phyloP scores from a whole-genome alignment of 2,797 vertebrate species.

The Hemibagrus guttatus region DNA sequence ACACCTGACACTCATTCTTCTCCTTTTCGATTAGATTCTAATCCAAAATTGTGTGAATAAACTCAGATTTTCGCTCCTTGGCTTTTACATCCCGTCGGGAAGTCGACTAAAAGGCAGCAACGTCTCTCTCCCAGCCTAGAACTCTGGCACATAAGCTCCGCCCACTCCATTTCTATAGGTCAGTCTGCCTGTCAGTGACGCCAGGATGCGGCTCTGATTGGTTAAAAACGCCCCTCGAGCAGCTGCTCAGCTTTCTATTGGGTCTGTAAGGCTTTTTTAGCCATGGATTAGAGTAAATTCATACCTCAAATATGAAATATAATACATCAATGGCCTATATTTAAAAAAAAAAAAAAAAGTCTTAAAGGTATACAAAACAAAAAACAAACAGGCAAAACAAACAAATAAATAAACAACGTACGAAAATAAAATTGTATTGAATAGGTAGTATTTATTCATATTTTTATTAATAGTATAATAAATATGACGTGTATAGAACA shows the following conservation, averaged over 20 bases:
- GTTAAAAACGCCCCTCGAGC: conserved; percentile 47
- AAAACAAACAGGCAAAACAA: neutral
- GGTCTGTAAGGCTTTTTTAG: neutral
- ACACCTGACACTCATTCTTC: neutral
- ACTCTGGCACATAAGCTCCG: conserved; percentile 50
- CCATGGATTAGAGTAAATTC: conserved; percentile 6
- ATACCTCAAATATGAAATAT: conserved; percentile 23
- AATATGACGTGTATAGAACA: neutral
- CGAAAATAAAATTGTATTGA: neutral
- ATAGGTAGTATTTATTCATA: neutral
- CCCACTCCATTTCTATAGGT: conserved; percentile 65
- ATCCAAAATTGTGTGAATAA: conserved; percentile 2
- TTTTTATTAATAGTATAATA: too few species aligned
- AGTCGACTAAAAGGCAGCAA: conserved; percentile 64
- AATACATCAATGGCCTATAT: conserved; percentile 6
- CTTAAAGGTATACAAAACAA: neutral
- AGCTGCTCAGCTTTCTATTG: conserved; percentile 59
- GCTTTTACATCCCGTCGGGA: conserved; percentile 46
- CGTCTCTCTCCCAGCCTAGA: conserved; percentile 65
- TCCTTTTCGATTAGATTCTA: conserved; percentile 47
- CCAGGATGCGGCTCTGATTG: conserved; percentile 61
- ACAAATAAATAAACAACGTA: neutral
- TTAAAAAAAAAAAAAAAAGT: too few species aligned
- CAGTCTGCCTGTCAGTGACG: conserved; percentile 42
- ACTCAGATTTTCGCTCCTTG: conserved; percentile 11